Evolutionary conservation across 2,888 invertebrate genomes (phyloP), one percentile per base, ranked within the genome.

Genomic region (Parnassius mnemosyne): DNA sequence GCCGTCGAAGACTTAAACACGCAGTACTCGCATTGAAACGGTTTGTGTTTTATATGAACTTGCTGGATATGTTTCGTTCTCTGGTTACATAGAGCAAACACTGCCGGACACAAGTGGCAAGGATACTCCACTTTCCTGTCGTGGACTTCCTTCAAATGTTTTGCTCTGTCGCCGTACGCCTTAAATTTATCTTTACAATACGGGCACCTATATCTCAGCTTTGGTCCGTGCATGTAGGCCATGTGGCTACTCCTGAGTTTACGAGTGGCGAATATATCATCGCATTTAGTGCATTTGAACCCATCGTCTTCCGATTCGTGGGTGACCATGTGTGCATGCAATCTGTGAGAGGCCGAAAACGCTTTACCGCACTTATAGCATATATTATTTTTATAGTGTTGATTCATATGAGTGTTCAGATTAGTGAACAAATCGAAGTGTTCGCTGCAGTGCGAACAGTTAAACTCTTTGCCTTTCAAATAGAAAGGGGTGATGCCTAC

Each of bases 351-450:
- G 0, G 80, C 79, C 0, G 85, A 76, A 58, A 89, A 89, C 0
- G 83, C 75, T 74, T 89, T 89, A 0, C 89, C 89, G 61, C 90
- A 91, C 50, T 79, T 77, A 25, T 78, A 82, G 56, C 90, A 91
- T n/a, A 90, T 83, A 53, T 84, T 83, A 53, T 86, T 83, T 0
- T 84, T 87, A 67, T 81, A 86, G 53, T 91, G 90, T n/a, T 75
- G 73, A 53, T 90, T 89, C 70, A 87, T 81, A 66, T 90, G 90
- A 0, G 72, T 81, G 63, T 89, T 89, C 3, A 90, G 68, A 65
- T 83, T 87, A 0, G 81, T 74, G 60, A 89, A 90, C 2, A 85
- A 64, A 5, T 80, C 79, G 51, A 87, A 91, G 5, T 69, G 73
- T 59, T 80, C 76, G 0, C 75, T 75, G 52, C 90, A 90, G 54